Percentiles rank a stretch among this genome's conserved stretches.
phyloP scores from a whole-genome alignment of 2,888 invertebrate genomes.

The Anaspis maculata region DNA sequence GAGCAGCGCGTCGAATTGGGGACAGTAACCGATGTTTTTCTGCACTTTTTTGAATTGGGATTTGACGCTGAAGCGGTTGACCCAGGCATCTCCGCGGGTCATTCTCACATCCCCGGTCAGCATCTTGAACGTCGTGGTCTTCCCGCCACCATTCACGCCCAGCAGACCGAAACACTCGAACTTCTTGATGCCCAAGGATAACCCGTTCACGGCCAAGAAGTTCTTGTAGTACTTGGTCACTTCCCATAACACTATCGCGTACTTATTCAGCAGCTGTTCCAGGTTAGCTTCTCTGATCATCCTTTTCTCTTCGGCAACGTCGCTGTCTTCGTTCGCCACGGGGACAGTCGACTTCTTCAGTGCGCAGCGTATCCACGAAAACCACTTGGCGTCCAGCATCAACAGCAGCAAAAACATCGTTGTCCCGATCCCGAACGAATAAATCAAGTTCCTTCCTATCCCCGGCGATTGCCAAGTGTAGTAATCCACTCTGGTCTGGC shows the following conservation, averaged over 20 bases:
- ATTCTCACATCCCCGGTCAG: slow-evolving; percentile 74
- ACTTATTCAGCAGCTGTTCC: slow-evolving; percentile 34
- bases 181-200: slow-evolving; percentile 53
- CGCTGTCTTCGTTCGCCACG: slow-evolving; percentile 39
- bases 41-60: slow-evolving; percentile 51
- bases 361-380: slow-evolving; percentile 42
- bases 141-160: slow-evolving; percentile 82
- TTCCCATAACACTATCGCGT: slow-evolving; percentile 53
- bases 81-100: slow-evolving; percentile 61
- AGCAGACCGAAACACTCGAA: slow-evolving; percentile 76
- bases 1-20: slow-evolving; percentile 50
- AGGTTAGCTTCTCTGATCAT: slow-evolving; percentile 42
- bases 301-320: slow-evolving; percentile 49
- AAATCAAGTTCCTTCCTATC: slow-evolving; percentile 57
- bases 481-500: slow-evolving; percentile 33
- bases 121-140: slow-evolving; percentile 85
- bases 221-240: slow-evolving; percentile 65
- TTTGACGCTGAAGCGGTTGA: slow-evolving; percentile 42
- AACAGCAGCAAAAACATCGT: slow-evolving; percentile 55
- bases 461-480: slow-evolving; percentile 64
- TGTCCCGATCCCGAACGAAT: slow-evolving; percentile 49
- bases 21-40: slow-evolving; percentile 49
- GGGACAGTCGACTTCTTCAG: slow-evolving; percentile 4
- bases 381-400: slow-evolving; percentile 53
- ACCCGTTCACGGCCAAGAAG: slow-evolving; percentile 69